Conservation (phyloP, 2,797 vertebrate genomes). For the Malurus leucopterus region DNA sequence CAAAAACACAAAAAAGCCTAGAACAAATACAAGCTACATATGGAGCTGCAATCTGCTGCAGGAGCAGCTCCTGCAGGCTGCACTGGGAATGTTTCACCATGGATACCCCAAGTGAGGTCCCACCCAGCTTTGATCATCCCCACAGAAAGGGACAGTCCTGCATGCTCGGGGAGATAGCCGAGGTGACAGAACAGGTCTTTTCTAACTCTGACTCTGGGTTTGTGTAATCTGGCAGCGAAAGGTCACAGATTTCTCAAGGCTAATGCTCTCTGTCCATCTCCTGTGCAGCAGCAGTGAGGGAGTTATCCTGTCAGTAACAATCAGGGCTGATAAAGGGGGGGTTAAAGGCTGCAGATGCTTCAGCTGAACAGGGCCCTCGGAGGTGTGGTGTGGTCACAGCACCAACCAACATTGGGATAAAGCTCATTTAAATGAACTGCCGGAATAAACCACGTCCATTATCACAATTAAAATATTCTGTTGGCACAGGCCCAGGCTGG, state of each 20-base stretch:
- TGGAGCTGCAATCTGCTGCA: not conserved
- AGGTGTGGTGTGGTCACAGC: not conserved
- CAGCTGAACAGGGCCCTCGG: not conserved
- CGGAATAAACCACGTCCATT: not conserved
- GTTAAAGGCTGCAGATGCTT: slow-evolving; percentile 60
- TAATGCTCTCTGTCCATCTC: slow-evolving; percentile 41
- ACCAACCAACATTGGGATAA: slow-evolving; percentile 39
- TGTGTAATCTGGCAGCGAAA: slow-evolving; percentile 46
- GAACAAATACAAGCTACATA: not conserved
- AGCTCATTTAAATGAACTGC: slow-evolving; percentile 42
- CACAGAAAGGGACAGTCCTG: not conserved
- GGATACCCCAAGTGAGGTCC: slow-evolving; percentile 1
- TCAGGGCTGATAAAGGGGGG: slow-evolving; percentile 51
- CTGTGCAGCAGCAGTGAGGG: slow-evolving; percentile 15
- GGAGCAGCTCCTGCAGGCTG: not conserved
- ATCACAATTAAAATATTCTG: slow-evolving; percentile 8
- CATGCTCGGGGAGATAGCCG: not conserved
- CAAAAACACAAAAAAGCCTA: not conserved
- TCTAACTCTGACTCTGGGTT: not conserved
- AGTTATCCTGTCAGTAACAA: slow-evolving; percentile 60
- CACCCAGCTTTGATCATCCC: slow-evolving; percentile 22
- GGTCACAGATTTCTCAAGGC: slow-evolving; percentile 63
- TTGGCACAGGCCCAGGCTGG: fast-evolving
- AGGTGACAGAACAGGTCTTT: slow-evolving; percentile 40
- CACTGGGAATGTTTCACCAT: not conserved